Evolutionary conservation across 2,113 vertebrate species (phyloP), one percentile per base, ranked within the genome.

Genomic region (Acrocephalus arundinaceus): DNA sequence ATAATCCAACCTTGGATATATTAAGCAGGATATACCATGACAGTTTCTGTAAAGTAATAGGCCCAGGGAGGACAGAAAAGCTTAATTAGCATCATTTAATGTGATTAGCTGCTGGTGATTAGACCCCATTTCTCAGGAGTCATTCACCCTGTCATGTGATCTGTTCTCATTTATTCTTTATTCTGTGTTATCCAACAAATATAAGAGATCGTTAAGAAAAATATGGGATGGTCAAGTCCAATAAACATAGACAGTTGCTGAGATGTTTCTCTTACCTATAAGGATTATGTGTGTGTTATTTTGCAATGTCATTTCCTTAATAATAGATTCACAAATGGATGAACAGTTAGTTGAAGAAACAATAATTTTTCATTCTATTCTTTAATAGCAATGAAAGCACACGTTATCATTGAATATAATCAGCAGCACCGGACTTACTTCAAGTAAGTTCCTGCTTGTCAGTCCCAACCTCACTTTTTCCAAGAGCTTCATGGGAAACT

Each of bases 141-240:
- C 30, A 85, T 46, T 18, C 13, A 51, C n/a, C 25, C 39, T 66
- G 19, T 39, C 37, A 39, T 39, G 37, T 11, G 13, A 94, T 84
- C 63, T 93, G 62, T 63, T 54, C 49, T 87, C 68, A 74, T 76
- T 94, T 96, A 89, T 66, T 93, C 73, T 95, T 84, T 85, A 54
- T 87, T 80, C 51, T 59, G 58, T 81, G 61, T 81, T 77, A 84
- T 25, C 21, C 27, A 49, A 73, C 19, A 85, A 82, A 72, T 24
- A 72, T 23, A 63, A 91, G 58, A 85, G 41, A 90, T n/a, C 5
- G 55, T 25, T 45, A 68, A 78, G 54, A 72, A 91, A 88, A 70
- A 81, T 3, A 5, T 39, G 17, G 7, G 4, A 74, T 43, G 18
- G 54, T 54, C 30, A 85, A 4, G 55, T 88, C 41, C 46, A 79